phyloP scores from a whole-genome alignment of 1,140 invertebrate species.

The Heliconius melpomene region DNA sequence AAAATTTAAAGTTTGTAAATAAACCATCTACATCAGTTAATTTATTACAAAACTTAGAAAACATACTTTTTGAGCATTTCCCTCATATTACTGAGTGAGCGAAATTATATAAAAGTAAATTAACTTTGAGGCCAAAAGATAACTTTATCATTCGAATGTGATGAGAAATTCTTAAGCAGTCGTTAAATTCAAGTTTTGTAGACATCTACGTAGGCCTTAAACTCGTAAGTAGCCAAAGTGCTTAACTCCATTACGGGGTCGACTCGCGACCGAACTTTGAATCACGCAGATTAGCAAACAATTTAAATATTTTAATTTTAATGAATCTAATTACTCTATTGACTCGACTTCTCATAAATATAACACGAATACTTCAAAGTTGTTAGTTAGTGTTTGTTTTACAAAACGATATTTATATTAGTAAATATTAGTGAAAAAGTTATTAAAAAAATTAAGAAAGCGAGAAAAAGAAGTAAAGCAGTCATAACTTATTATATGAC shows the following conservation, averaged over 20 bases:
- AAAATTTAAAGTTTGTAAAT: background rate
- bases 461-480: no score
- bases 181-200: constrained; percentile 9
- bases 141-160: constrained; percentile 5
- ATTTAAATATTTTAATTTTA: constrained; percentile 30
- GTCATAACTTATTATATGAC: no score
- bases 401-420: no score
- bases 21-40: background rate
- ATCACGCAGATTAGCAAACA: constrained; percentile 26
- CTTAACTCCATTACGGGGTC: constrained; percentile 25
- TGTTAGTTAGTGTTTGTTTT: background rate
- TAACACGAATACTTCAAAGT: background rate
- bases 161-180: constrained; percentile 12
- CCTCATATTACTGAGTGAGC: background rate
- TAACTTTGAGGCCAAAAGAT: background rate
- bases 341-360: constrained; percentile 23
- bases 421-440: no score
- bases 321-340: constrained; percentile 26
- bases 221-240: constrained; percentile 14
- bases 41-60: background rate
- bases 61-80: background rate
- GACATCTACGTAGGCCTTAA: constrained; percentile 6
- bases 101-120: constrained; percentile 2
- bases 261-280: constrained; percentile 18
- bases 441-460: no score